phyloP scores from a whole-genome alignment of 2,888 invertebrate genomes.

The Nemotelus nigrinus region DNA sequence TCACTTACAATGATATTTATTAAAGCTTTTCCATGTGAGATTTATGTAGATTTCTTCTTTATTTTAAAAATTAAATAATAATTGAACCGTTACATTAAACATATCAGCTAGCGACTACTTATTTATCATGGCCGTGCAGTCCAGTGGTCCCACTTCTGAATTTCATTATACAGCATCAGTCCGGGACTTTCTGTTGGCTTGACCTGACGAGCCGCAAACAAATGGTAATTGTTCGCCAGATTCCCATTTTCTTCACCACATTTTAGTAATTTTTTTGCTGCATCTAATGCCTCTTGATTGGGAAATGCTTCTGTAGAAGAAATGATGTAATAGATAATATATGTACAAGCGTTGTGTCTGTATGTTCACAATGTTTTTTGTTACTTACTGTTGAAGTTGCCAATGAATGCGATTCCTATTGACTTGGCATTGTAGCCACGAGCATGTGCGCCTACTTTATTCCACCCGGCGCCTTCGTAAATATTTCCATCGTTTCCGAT shows the following conservation, averaged over 20 bases:
- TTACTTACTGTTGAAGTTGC: conserved; percentile 63
- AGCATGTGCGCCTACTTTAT: conserved; percentile 67
- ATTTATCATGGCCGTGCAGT: background rate
- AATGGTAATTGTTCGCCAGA: conserved; percentile 62
- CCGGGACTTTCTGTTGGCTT: conserved; percentile 66
- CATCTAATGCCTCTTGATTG: conserved; percentile 54
- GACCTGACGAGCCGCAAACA: conserved; percentile 67
- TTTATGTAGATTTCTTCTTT: no score
- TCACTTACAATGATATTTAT: no score
- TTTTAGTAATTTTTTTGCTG: conserved; percentile 60
- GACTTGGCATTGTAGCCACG: conserved; percentile 67
- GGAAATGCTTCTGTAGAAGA: conserved; percentile 57
- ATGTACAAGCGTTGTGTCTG: background rate
- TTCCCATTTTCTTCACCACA: conserved; percentile 65
- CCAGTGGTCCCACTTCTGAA: conserved; percentile 65
- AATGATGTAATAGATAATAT: conserved; percentile 18
- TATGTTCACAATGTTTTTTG: background rate
- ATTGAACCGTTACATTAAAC: no score
- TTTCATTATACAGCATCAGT: conserved; percentile 64
- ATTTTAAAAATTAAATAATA: no score
- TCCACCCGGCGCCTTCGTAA: conserved; percentile 71
- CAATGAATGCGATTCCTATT: conserved; percentile 69
- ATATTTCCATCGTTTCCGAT: conserved; percentile 70
- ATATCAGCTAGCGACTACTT: no score
- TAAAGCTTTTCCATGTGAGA: no score